Conservation (phyloP, 2,113 vertebrate genomes). For the Pipra filicauda region DNA sequence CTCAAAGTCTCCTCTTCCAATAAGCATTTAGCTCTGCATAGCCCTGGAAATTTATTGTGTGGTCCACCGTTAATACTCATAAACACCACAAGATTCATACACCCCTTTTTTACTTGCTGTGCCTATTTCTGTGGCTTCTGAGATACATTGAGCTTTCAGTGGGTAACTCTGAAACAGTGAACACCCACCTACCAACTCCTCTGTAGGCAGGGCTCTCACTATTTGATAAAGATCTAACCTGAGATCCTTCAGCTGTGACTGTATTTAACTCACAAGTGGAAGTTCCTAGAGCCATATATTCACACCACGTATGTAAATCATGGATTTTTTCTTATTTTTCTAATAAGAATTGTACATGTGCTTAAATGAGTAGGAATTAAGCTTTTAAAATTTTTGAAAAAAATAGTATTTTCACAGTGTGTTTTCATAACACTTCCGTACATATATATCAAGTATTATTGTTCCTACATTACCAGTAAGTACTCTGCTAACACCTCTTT, state of each 20-base stretch:
- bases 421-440: neutral
- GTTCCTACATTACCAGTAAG: neutral
- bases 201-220: neutral
- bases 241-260: neutral
- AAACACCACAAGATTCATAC: neutral
- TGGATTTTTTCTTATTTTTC: neutral
- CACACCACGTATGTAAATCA: neutral
- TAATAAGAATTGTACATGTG: neutral
- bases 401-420: neutral
- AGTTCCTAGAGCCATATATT: neutral
- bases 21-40: conserved; percentile 37
- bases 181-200: neutral
- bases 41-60: conserved; percentile 28
- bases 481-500: neutral
- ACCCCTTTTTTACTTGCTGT: neutral
- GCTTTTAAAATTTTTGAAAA: neutral
- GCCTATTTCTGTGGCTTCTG: conserved; percentile 13
- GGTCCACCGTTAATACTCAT: neutral
- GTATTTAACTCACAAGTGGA: neutral
- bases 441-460: neutral
- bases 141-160: neutral
- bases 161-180: neutral
- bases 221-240: neutral
- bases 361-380: neutral
- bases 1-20: conserved; percentile 25